Conservation (phyloP, 1,140 invertebrate genomes). For the Ceratina japonica region DNA sequence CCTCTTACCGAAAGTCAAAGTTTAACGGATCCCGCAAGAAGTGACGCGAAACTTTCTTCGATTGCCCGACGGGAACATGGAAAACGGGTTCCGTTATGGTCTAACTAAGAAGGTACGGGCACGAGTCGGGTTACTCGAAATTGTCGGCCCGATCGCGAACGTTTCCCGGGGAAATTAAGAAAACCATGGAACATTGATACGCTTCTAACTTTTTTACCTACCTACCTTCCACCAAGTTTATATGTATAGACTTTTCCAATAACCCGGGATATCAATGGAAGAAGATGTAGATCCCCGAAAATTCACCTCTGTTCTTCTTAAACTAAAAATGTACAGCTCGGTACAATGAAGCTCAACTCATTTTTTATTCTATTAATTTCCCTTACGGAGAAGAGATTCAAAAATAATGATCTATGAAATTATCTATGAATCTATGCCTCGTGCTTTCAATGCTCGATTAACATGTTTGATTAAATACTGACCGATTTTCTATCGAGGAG, state of each 20-base stretch:
- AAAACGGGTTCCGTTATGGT: conserved; percentile 2
- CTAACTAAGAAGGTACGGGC: background rate
- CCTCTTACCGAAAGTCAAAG: background rate
- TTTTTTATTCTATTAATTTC: too few relatives aligned
- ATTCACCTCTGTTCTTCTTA: too few relatives aligned
- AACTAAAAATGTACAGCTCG: too few relatives aligned
- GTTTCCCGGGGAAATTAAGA: conserved; percentile 22
- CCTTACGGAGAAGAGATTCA: too few relatives aligned
- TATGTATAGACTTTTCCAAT: conserved; percentile 27
- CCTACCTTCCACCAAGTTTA: background rate
- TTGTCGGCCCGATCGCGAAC: background rate
- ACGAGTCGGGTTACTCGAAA: background rate
- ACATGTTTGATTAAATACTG: too few relatives aligned
- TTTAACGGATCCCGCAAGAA: background rate
- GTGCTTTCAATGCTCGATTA: too few relatives aligned
- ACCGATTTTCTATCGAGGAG: too few relatives aligned
- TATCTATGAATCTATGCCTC: too few relatives aligned
- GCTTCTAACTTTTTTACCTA: conserved; percentile 10
- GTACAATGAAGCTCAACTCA: too few relatives aligned
- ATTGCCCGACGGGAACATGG: background rate
- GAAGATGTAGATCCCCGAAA: background rate
- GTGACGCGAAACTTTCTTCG: background rate
- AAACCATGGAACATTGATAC: conserved; percentile 17
- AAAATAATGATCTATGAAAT: too few relatives aligned
- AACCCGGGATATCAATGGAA: background rate